phyloP scores from a whole-genome alignment of 2,888 invertebrate genomes.

The Chirona hameri region DNA sequence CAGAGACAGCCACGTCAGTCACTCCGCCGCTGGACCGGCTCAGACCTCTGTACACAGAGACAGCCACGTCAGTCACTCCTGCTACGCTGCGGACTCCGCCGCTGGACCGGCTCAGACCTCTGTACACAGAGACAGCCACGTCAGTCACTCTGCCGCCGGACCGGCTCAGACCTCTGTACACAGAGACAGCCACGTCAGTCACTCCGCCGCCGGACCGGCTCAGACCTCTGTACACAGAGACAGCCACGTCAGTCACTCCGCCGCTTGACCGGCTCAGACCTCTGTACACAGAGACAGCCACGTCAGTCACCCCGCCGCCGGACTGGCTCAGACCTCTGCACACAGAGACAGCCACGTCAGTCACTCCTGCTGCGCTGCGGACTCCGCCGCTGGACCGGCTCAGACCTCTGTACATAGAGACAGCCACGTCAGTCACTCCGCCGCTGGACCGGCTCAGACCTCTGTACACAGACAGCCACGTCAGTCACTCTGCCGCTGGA shows the following conservation, averaged over 20 bases:
- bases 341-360: not conserved
- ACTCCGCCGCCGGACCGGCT: not conserved
- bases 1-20: too few relatives aligned
- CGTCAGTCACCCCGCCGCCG: not conserved
- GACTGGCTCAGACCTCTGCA: not conserved
- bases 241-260: too few relatives aligned
- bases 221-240: not conserved
- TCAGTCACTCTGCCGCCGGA: not conserved
- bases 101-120: not conserved
- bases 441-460: not conserved
- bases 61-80: not conserved
- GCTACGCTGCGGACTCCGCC: not conserved
- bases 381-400: not conserved
- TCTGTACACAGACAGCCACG: not conserved
- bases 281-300: not conserved
- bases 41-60: not conserved
- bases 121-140: not conserved
- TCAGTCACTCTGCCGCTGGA: not conserved
- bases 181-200: too few relatives aligned
- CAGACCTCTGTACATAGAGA: not conserved
- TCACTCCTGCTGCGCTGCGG: constrained; percentile 1
- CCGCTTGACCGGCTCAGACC: not conserved
- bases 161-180: not conserved
- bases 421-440: too few relatives aligned
- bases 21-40: not conserved